Percentiles rank a stretch among this genome's conserved stretches.
phyloP scores from a whole-genome alignment of 2,113 vertebrate genomes.

The Syngnathus typhle region DNA sequence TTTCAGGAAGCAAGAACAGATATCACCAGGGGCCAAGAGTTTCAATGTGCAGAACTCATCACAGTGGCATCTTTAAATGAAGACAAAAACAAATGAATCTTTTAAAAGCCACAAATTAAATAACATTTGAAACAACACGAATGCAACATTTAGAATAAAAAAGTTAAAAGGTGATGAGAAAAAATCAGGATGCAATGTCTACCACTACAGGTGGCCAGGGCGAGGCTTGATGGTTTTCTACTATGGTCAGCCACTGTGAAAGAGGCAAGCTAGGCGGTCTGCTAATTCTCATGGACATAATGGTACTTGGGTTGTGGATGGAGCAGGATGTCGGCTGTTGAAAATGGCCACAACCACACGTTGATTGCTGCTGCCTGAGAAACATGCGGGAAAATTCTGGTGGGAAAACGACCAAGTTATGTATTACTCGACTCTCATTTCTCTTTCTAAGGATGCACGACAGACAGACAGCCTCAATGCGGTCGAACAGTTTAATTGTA shows the following conservation, averaged over 20 bases:
- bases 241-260: conserved; percentile 36
- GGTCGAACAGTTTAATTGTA: conserved; percentile 33
- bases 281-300: conserved; percentile 53
- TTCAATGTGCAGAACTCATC: conserved; percentile 4
- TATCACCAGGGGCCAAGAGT: conserved; percentile 15
- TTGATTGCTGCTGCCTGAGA: conserved; percentile 55
- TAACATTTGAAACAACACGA: neutral
- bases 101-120: neutral
- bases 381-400: conserved; percentile 49
- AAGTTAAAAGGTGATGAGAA: neutral
- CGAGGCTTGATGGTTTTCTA: conserved; percentile 34
- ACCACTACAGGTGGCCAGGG: conserved; percentile 21
- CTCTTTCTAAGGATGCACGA: conserved; percentile 32
- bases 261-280: conserved; percentile 28
- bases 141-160: neutral
- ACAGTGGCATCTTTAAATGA: neutral
- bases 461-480: conserved; percentile 40
- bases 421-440: conserved; percentile 34
- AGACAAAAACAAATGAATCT: neutral
- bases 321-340: conserved; percentile 43
- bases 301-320: conserved; percentile 40
- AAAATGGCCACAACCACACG: conserved; percentile 47
- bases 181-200: neutral
- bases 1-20: conserved; percentile 45
- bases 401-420: conserved; percentile 41